phyloP scores from a whole-genome alignment of 2,888 invertebrate genomes.

The Resseliella maxima region DNA sequence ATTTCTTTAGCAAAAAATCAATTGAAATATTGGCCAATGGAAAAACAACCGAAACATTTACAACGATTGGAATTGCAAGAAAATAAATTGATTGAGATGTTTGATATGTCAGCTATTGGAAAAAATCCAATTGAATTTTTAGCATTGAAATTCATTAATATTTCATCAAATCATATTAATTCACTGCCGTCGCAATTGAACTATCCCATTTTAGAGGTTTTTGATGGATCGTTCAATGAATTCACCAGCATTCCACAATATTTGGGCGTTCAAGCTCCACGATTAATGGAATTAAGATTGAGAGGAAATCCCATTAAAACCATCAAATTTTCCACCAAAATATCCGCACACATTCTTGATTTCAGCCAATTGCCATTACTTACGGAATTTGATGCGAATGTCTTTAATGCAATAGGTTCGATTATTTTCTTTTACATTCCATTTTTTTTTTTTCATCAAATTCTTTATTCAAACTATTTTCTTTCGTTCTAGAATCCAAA shows the following conservation, averaged over 20 bases:
- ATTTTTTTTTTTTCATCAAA: background rate
- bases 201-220: slow-evolving; percentile 32
- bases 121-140: background rate
- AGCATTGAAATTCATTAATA: slow-evolving; percentile 56
- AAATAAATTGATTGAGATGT: slow-evolving; percentile 56
- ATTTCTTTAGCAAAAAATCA: slow-evolving; percentile 57
- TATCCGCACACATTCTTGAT: slow-evolving; percentile 56
- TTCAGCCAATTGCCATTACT: slow-evolving; percentile 57
- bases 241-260: slow-evolving; percentile 57
- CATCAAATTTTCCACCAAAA: slow-evolving; percentile 56
- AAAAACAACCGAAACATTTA: slow-evolving; percentile 56
- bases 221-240: slow-evolving; percentile 58
- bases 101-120: background rate
- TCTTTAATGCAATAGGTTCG: slow-evolving; percentile 57
- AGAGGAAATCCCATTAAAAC: slow-evolving; percentile 58
- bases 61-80: slow-evolving; percentile 57
- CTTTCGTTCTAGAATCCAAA: background rate
- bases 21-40: slow-evolving; percentile 57
- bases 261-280: slow-evolving; percentile 51
- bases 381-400: slow-evolving; percentile 55
- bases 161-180: slow-evolving; percentile 56
- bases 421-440: background rate
- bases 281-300: slow-evolving; percentile 56
- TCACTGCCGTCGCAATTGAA: slow-evolving; percentile 39
- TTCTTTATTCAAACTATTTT: background rate